A percentile compares a stretch with the other conserved stretches of the same genome.
These are phyloP conservation scores for Acanthiza pusilla DNA, from an alignment of 2,797 vertebrate genomes.

Conservation along the genomic window DNA sequence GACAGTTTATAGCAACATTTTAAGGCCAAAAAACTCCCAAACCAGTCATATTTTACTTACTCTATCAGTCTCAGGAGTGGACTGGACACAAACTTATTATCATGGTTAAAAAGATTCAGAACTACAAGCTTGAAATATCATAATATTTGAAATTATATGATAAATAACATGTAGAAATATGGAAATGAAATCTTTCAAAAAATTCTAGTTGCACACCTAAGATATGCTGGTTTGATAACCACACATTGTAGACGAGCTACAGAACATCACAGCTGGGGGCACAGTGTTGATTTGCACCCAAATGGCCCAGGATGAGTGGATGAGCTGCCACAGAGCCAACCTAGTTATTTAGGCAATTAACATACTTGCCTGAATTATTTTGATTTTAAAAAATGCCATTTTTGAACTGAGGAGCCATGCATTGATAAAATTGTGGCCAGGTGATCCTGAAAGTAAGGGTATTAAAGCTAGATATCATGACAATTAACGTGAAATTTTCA, in stretches of 20 bases:
- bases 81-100: not conserved
- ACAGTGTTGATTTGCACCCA: not conserved
- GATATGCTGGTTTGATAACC: not conserved
- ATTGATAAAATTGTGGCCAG: not conserved
- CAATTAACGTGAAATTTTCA: not conserved
- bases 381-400: not conserved
- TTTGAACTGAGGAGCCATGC: fast-evolving
- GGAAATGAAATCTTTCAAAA: not conserved
- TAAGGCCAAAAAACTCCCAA: not conserved
- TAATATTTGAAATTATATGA: not conserved
- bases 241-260: not conserved
- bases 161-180: not conserved
- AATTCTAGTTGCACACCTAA: not conserved
- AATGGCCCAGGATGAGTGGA: not conserved
- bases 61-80: not conserved
- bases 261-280: not conserved
- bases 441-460: not conserved
- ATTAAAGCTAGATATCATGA: not conserved
- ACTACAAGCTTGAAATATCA: not conserved
- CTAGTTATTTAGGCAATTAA: not conserved
- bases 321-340: not conserved
- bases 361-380: not conserved
- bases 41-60: not conserved
- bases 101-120: not conserved
- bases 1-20: not conserved